These are phyloP conservation scores for Valencia hispanica DNA, from an alignment of 2,797 vertebrate species.

Conservation along the genomic window DNA sequence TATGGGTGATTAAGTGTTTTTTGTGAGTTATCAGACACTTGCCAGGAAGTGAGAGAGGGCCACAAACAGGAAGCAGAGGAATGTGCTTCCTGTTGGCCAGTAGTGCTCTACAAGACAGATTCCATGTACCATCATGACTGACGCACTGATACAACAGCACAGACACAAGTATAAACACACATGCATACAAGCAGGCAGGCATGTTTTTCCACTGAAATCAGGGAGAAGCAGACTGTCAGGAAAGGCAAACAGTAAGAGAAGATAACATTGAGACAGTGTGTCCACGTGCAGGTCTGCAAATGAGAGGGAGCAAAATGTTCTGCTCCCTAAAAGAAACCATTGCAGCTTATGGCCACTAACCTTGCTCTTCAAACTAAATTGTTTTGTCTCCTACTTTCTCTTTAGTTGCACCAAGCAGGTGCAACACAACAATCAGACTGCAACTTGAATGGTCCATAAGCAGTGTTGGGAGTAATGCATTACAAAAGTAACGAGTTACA, in stretches of 20 bases:
- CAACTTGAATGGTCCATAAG: not conserved
- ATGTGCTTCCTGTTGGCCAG: conserved; percentile 84
- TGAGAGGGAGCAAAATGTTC: conserved; percentile 5
- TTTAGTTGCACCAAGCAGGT: not conserved
- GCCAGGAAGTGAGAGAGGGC: conserved; percentile 81
- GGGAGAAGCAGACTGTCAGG: conserved; percentile 73
- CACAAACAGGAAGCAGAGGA: conserved; percentile 86
- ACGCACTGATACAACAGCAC: conserved; percentile 44
- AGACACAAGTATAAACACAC: conserved; percentile 24
- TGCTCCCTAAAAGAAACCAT: not conserved
- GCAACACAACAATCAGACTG: not conserved
- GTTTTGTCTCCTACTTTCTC: not conserved
- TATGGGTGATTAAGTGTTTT: conserved; percentile 77
- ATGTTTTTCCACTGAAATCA: conserved; percentile 78
- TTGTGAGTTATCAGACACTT: conserved; percentile 83
- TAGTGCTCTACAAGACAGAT: conserved; percentile 74
- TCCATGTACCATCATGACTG: conserved; percentile 76
- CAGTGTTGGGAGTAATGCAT: no score
- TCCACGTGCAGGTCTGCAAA: conserved; percentile 30
- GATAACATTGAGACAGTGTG: conserved; percentile 70
- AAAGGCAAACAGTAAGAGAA: conserved; percentile 69
- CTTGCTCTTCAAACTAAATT: not conserved
- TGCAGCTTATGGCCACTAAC: not conserved
- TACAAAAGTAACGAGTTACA: no score
- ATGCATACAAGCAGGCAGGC: conserved; percentile 47